Base-by-base conservation (phyloP, 2,888 invertebrate species). In the Polydrusus cervinus region DNA sequence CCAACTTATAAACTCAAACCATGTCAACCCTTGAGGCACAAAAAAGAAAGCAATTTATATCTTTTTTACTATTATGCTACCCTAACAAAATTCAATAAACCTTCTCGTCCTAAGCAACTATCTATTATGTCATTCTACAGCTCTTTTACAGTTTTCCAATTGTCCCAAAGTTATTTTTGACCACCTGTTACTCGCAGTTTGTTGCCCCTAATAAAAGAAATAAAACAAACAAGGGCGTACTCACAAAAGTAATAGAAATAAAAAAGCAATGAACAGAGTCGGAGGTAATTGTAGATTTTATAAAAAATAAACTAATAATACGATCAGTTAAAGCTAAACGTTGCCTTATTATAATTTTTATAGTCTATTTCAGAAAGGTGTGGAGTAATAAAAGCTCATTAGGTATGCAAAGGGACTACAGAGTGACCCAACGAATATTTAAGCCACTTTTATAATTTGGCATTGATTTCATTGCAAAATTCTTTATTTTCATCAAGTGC, bases 131-230 rank as follows among this genome's bases (percentile, higher is more conserved):
- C 53, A 51, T 51, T 60, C 49, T 49, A 47, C 61, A 34, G 47
- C 70, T 20, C 53, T 62, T 70, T 70, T 70, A 70, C 70, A 53
- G 62, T 62, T 79, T 80, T 80, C 84, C 84, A 78, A 80, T 84
- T 84, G 82, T 81, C 82, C 81, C 78, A 80, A 82, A 84, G 82
- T 84, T 82, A 84, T 86, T 88, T 88, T 84, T 83, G 82, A 81
- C 85, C 85, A 85, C 84, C 84, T 85, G 85, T 85, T 85, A 84
- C 84, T 82, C 82, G 80, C 80, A 82, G 82, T 83, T 83, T 81
- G 81, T 82, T 82, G 82, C 82, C 80, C 83, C 83, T 85, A 86
- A 85, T 86, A 85, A 85, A 85, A 85, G 85, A 84, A 85, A 85
- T 85, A 85, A 84, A 85, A 85, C 84, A 85, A 85, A 85, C 84